Conservation (phyloP, 2,888 invertebrate genomes). For the Drosophila limbata region DNA sequence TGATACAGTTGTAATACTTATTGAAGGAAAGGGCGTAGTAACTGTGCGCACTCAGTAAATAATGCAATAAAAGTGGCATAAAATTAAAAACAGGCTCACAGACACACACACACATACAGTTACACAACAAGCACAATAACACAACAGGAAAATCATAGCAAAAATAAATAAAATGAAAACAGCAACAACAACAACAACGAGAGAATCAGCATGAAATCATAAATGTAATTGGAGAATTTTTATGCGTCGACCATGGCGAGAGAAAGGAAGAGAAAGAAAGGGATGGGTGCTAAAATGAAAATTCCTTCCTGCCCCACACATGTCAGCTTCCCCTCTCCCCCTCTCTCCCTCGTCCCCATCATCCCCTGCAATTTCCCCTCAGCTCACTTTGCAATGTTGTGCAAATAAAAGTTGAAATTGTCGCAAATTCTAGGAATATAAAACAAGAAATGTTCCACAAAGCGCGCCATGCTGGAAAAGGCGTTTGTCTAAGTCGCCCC, state of each 20-base stretch:
- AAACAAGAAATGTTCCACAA: constrained; percentile 63
- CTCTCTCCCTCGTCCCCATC: background rate
- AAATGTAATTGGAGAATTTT: constrained; percentile 80
- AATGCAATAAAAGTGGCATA: constrained; percentile 79
- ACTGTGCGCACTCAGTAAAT: constrained; percentile 60
- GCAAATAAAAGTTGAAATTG: constrained; percentile 80
- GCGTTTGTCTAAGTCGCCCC: constrained; percentile 16
- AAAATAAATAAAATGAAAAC: constrained; percentile 20
- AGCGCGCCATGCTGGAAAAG: constrained; percentile 47
- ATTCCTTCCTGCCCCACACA: constrained; percentile 21
- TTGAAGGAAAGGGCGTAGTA: background rate
- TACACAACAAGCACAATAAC: constrained; percentile 48
- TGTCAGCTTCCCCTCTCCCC: background rate
- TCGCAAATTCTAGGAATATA: constrained; percentile 75
- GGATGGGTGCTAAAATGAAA: constrained; percentile 21
- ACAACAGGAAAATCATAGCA: constrained; percentile 55
- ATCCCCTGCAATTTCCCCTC: background rate
- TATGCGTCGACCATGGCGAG: constrained; percentile 56
- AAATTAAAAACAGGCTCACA: constrained; percentile 61
- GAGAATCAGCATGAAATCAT: constrained; percentile 73
- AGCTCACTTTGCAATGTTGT: constrained; percentile 22
- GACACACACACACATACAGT: constrained; percentile 20
- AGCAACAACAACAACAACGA: constrained; percentile 24
- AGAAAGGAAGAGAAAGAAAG: background rate
- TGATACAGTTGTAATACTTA: background rate